A percentile compares a stretch with the other conserved stretches of the same genome.
These are phyloP conservation scores for Parnassius apollo DNA, from an alignment of 2,888 invertebrate species.

Conservation along the genomic window DNA sequence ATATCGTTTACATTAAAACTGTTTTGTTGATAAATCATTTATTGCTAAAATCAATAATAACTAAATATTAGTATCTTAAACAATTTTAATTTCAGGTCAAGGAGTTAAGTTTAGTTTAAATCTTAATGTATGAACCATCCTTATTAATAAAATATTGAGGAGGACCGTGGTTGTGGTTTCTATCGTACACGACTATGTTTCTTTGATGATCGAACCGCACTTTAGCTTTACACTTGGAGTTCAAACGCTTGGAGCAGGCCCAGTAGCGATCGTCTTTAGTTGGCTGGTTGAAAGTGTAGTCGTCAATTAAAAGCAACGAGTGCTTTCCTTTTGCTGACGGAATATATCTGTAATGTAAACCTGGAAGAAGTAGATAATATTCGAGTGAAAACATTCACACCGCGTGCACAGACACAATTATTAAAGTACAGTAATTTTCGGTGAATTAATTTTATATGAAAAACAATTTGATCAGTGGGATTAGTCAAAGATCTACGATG, in stretches of 20 bases:
- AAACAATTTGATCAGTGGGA: too few species aligned
- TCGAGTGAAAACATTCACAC: too few species aligned
- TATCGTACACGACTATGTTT: neutral
- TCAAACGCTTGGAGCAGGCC: slow-evolving; percentile 32
- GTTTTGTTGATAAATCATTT: too few species aligned
- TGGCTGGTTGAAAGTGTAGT: slow-evolving; percentile 36
- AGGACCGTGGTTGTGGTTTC: neutral
- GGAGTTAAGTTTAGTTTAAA: neutral
- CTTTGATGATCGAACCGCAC: slow-evolving; percentile 31
- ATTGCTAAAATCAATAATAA: too few species aligned
- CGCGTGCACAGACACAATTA: too few species aligned
- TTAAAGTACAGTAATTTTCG: too few species aligned
- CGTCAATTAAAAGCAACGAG: slow-evolving; percentile 32
- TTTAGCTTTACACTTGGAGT: slow-evolving; percentile 33
- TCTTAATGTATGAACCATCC: neutral
- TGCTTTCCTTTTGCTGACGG: slow-evolving; percentile 29
- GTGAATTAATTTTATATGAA: too few species aligned
- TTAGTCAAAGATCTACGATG: too few species aligned
- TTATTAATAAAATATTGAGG: neutral
- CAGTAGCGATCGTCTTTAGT: slow-evolving; percentile 35
- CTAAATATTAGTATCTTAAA: too few species aligned
- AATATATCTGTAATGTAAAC: slow-evolving; percentile 23
- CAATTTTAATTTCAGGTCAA: too few species aligned
- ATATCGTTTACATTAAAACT: too few species aligned
- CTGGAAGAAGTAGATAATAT: neutral